Evolutionary conservation across 2,113 vertebrate species (phyloP), one percentile per base, ranked within the genome.

Genomic region (Varanus salvator): DNA sequence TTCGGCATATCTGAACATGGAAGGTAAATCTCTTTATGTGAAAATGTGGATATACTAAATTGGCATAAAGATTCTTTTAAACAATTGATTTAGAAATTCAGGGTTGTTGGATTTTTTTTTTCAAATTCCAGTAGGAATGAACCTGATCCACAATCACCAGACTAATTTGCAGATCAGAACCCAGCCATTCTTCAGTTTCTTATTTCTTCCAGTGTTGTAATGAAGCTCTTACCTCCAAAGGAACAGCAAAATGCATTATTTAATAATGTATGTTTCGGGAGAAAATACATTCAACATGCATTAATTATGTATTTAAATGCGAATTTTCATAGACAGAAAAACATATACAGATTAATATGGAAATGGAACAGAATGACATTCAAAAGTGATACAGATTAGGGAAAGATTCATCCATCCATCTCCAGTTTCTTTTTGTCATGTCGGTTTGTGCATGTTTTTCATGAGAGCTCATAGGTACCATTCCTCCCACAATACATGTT

Each of bases 1-100:
- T 75, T 90, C 54, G 50, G 86, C 19, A 54, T 15, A n/a, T n/a
- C 17, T 17, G 48, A 68, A 83, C 21, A 90, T 90, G 84, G 57
- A 17, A 92, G 17, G 12, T 74, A 92, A 93, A 94, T 91, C 78
- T 38, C 68, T 74, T 44, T 0, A 2, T 0, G 74, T 87, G 0
- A 90, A 88, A 14, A 84, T 9, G 9, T 90, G 34, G 91, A 92
- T 25, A 21, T 27, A 44, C 3, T 85, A 19, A 52, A 34, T 29
- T 93, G 66, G 34, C 48, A 89, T 21, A 34, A 90, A 17, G 4
- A 66, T 84, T 23, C 21, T 64, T 76, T 31, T 66, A 84, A 23
- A 57, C 3, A 11, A 60, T 12, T 60, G 57, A 11, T 14, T 12
- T 3, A 60, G 57, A 15, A 60, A 60, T 60, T 60, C 57, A 60